Evolutionary conservation across 2,797 vertebrate species (phyloP).

Genomic region (Rhinophrynus dorsalis): DNA sequence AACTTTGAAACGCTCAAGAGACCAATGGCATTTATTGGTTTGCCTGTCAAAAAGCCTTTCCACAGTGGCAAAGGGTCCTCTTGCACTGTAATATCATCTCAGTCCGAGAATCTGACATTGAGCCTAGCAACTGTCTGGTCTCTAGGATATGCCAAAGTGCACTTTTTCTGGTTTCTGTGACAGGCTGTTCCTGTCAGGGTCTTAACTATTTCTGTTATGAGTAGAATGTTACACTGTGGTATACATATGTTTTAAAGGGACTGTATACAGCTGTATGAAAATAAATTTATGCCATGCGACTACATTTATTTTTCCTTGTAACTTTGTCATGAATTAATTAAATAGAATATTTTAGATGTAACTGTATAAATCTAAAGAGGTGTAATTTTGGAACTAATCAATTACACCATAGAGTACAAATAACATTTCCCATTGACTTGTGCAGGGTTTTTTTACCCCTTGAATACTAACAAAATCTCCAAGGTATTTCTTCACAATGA

Average conservation of each 20-base stretch:
- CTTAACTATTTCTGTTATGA: conserved; percentile 30
- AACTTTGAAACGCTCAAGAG: conserved; percentile 34
- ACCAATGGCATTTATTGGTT: conserved; percentile 40
- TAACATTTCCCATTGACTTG: no score
- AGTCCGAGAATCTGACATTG: conserved; percentile 50
- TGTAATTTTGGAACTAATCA: no score
- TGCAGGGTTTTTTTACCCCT: no score
- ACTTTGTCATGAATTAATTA: neutral
- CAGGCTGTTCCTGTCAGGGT: conserved; percentile 21
- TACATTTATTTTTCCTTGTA: neutral
- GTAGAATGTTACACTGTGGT: conserved; percentile 27
- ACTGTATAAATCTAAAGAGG: no score
- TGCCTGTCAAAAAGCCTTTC: conserved; percentile 45
- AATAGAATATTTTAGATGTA: no score
- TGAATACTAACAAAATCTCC: no score
- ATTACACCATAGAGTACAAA: no score
- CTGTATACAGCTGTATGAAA: conserved; percentile 13
- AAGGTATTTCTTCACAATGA: no score
- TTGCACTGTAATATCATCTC: conserved; percentile 42
- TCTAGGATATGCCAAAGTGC: conserved; percentile 45
- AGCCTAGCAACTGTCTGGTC: conserved; percentile 53
- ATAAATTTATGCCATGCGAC: neutral
- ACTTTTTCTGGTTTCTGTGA: conserved; percentile 51
- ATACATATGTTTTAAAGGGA: conserved; percentile 1
- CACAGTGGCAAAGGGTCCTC: conserved; percentile 45